These are phyloP conservation scores for Cynocephalus volans DNA, from an alignment of 2,113 vertebrate genomes.

Conservation along the genomic window DNA sequence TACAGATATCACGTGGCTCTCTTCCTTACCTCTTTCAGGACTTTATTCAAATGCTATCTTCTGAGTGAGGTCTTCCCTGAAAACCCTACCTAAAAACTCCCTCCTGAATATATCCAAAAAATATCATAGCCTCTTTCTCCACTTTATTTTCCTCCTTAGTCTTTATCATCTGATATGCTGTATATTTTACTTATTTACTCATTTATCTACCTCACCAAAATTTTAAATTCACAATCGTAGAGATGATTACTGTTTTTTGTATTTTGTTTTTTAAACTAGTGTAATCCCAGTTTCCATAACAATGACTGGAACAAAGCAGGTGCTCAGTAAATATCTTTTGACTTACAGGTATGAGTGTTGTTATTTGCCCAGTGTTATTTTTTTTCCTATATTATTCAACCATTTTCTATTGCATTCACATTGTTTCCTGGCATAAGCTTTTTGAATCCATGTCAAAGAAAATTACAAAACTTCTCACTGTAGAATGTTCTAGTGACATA, in stretches of 20 bases:
- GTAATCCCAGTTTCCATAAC: not conserved
- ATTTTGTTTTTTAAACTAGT: not conserved
- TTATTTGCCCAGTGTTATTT: not conserved
- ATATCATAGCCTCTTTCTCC: not conserved
- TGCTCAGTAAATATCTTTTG: not conserved
- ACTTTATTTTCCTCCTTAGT: not conserved
- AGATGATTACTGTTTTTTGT: not conserved
- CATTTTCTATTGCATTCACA: not conserved
- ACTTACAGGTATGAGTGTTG: not conserved
- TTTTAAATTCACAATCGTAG: not conserved
- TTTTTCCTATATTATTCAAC: not conserved
- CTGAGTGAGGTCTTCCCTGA: not conserved
- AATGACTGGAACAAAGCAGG: not conserved
- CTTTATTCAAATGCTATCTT: slow-evolving; percentile 5
- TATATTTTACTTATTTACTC: not conserved
- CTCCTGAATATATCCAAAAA: not conserved
- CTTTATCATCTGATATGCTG: not conserved
- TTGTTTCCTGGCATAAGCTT: slow-evolving; percentile 19
- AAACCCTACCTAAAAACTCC: not conserved
- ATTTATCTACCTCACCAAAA: not conserved
- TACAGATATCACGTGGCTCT: not conserved
- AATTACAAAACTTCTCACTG: not conserved
- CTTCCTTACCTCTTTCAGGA: not conserved
- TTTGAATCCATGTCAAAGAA: slow-evolving; percentile 37
- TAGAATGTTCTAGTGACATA: not conserved